These are phyloP conservation scores for Chromoteleia sp. DNA, from an alignment of 2,888 invertebrate species.

Conservation along the genomic window DNA sequence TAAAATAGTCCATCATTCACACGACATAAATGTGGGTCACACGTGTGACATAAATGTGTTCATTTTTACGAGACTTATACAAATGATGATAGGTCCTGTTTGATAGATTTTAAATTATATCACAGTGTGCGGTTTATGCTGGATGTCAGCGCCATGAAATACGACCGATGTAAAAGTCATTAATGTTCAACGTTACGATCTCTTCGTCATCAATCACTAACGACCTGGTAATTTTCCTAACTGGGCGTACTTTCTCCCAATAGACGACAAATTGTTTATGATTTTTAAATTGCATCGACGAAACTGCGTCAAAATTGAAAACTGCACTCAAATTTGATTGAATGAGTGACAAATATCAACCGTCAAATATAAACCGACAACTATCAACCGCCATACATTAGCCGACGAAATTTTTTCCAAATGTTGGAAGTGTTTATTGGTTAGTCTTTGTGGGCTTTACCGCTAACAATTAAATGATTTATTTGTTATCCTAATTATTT, in stretches of 20 bases:
- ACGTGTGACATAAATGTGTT: conserved; percentile 31
- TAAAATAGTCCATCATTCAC: conserved; percentile 25
- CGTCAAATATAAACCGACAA: no score
- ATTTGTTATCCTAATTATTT: no score
- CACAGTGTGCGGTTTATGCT: conserved; percentile 48
- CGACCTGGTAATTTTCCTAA: conserved; percentile 32
- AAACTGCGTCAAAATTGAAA: not conserved
- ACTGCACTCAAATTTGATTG: not conserved
- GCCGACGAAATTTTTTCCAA: no score
- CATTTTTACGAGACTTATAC: conserved; percentile 45
- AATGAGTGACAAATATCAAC: no score
- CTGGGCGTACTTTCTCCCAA: conserved; percentile 6
- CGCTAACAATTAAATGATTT: no score
- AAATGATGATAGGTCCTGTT: conserved; percentile 21
- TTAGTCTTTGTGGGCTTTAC: no score
- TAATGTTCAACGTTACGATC: conserved; percentile 46
- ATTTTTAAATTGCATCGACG: conserved; percentile 9
- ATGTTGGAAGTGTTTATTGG: no score
- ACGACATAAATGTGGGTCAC: conserved; percentile 36
- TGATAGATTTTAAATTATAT: conserved; percentile 60
- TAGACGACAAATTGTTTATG: conserved; percentile 38
- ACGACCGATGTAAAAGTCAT: conserved; percentile 61
- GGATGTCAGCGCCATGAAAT: conserved; percentile 50
- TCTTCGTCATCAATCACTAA: conserved; percentile 55
- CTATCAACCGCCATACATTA: no score